A percentile compares a stretch with the other conserved stretches of the same genome.
These are phyloP conservation scores for Pipra filicauda DNA, from an alignment of 2,113 vertebrate species.

Conservation along the genomic window DNA sequence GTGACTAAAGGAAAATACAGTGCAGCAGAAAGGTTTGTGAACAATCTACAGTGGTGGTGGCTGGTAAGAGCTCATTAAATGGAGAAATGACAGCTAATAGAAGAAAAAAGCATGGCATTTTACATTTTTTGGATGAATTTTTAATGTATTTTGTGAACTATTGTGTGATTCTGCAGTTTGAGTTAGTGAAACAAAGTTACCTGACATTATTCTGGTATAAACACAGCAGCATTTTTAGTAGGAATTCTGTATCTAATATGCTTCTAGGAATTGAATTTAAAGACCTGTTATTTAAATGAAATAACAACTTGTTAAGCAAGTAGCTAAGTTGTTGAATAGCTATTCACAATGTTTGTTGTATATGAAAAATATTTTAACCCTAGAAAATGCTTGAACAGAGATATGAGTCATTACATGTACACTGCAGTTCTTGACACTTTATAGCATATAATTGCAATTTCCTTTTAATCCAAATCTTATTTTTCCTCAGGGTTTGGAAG, in stretches of 20 bases:
- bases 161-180: neutral
- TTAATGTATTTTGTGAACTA: neutral
- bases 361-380: neutral
- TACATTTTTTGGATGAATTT: neutral
- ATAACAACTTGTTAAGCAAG: neutral
- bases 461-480: neutral
- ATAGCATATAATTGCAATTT: neutral
- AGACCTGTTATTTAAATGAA: neutral
- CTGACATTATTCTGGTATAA: neutral
- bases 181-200: neutral
- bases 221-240: neutral
- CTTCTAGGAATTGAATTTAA: neutral
- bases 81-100: neutral
- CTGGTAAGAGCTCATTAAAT: neutral
- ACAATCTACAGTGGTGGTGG: neutral
- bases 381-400: neutral
- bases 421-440: neutral
- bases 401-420: neutral
- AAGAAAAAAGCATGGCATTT: neutral
- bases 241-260: neutral
- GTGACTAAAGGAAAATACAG: neutral
- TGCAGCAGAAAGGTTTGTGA: neutral
- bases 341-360: neutral
- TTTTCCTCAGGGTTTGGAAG: conserved; percentile 51
- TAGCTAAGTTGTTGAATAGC: neutral